Evolutionary conservation across 2,113 vertebrate species (phyloP).

Genomic region (Zootoca vivipara): DNA sequence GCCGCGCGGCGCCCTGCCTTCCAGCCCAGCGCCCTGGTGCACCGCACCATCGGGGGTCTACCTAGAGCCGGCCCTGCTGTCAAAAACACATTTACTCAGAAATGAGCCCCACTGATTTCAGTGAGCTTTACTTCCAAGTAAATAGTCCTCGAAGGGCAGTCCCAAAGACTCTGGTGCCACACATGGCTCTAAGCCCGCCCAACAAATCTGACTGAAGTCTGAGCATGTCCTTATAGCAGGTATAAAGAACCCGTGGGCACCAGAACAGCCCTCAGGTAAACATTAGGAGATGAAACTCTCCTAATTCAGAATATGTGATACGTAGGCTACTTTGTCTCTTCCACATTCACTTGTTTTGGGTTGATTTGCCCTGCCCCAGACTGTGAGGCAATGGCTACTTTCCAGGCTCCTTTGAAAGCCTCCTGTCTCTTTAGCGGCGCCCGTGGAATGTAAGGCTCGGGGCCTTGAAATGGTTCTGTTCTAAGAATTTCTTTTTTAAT

Average conservation of each 20-base stretch:
- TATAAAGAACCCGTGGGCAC: neutral
- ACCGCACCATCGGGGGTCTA: too few relatives aligned
- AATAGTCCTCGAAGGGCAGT: neutral
- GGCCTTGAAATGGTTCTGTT: neutral
- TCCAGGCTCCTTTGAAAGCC: neutral
- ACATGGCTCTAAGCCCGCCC: neutral
- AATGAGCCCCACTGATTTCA: neutral
- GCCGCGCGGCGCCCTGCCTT: too few relatives aligned
- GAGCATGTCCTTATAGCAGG: neutral
- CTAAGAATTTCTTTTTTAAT: too few relatives aligned
- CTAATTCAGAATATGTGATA: neutral
- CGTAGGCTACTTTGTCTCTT: too few relatives aligned
- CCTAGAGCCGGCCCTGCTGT: too few relatives aligned
- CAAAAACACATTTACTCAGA: neutral
- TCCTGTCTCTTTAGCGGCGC: neutral
- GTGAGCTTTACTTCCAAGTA: neutral
- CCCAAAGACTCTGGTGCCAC: neutral
- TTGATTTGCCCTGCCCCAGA: too few relatives aligned
- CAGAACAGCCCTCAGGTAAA: neutral
- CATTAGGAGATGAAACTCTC: neutral
- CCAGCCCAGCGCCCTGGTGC: too few relatives aligned
- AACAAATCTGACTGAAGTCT: neutral
- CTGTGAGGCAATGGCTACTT: neutral
- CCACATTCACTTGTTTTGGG: too few relatives aligned
- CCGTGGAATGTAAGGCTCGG: neutral